Evolutionary conservation across 1,140 invertebrate species (phyloP).

Genomic region (Bombus turneri): DNA sequence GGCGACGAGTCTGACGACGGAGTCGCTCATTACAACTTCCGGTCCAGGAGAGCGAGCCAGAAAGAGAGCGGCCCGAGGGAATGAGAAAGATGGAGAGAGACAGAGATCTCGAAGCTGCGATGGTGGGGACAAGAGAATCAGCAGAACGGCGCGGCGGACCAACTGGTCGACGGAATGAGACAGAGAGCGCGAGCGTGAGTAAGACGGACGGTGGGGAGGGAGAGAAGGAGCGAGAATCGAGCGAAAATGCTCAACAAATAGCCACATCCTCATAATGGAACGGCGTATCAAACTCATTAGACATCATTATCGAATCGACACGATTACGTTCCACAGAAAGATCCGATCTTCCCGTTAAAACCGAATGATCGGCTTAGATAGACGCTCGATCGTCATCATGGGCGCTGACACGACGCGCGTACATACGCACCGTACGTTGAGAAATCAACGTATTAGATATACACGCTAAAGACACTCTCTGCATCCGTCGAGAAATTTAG

Average conservation of each 20-base stretch:
- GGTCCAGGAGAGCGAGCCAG: slow-evolving; percentile 68
- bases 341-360: slow-evolving; percentile 53
- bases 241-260: slow-evolving; percentile 75
- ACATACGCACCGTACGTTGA: background rate
- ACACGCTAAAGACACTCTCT: background rate
- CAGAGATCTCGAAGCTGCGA: slow-evolving; percentile 10
- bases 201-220: slow-evolving; percentile 39
- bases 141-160: background rate
- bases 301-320: slow-evolving; percentile 70
- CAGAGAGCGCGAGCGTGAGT: background rate
- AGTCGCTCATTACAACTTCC: slow-evolving; percentile 78
- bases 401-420: background rate
- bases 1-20: slow-evolving; percentile 72
- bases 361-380: slow-evolving; percentile 14
- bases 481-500: slow-evolving; percentile 34
- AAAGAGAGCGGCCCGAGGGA: slow-evolving; percentile 35
- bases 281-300: slow-evolving; percentile 77
- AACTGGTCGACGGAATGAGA: slow-evolving; percentile 22
- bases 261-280: slow-evolving; percentile 79
- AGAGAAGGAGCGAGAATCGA: slow-evolving; percentile 59
- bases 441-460: background rate
- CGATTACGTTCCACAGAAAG: slow-evolving; percentile 60
- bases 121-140: slow-evolving; percentile 37
- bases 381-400: background rate
- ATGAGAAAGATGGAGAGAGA: slow-evolving; percentile 18